phyloP scores from a whole-genome alignment of 2,797 vertebrate species.

The Mus minutoides region DNA sequence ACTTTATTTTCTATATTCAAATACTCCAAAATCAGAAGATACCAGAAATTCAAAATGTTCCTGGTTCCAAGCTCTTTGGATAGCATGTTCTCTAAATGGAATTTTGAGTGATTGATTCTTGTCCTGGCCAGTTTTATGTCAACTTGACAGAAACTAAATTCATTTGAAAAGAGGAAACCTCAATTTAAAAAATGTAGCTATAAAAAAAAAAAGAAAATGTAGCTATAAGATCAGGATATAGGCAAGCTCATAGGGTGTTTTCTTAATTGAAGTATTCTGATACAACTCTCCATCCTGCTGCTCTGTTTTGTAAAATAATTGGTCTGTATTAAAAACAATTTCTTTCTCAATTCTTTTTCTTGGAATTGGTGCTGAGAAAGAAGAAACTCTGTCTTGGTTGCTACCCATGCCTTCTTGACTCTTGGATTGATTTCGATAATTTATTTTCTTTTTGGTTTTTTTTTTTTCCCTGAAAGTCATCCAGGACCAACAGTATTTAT shows the following conservation, averaged over 20 bases:
- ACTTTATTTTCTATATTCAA: constrained; percentile 3
- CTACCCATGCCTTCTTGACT: constrained; percentile 58
- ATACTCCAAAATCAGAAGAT: neutral
- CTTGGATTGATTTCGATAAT: constrained; percentile 69
- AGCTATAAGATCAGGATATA: neutral
- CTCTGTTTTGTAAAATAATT: constrained; percentile 50
- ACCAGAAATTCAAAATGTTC: neutral
- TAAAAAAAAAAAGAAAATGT: too few relatives aligned
- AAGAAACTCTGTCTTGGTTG: constrained; percentile 68
- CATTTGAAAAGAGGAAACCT: neutral
- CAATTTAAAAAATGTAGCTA: neutral
- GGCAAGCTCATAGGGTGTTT: neutral
- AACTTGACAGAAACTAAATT: neutral
- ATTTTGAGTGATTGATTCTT: constrained; percentile 1
- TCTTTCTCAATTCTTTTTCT: constrained; percentile 59
- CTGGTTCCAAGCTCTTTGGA: neutral
- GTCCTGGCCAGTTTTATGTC: neutral
- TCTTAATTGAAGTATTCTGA: constrained; percentile 45
- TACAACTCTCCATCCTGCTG: constrained; percentile 29
- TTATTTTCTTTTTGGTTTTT: constrained; percentile 73
- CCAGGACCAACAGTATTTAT: constrained; percentile 67
- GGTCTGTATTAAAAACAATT: constrained; percentile 50
- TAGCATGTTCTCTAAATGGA: neutral
- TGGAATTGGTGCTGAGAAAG: constrained; percentile 66
- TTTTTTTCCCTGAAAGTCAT: constrained; percentile 72